Evolutionary conservation across 2,888 invertebrate species (phyloP).

Genomic region (Prosapia bicincta): DNA sequence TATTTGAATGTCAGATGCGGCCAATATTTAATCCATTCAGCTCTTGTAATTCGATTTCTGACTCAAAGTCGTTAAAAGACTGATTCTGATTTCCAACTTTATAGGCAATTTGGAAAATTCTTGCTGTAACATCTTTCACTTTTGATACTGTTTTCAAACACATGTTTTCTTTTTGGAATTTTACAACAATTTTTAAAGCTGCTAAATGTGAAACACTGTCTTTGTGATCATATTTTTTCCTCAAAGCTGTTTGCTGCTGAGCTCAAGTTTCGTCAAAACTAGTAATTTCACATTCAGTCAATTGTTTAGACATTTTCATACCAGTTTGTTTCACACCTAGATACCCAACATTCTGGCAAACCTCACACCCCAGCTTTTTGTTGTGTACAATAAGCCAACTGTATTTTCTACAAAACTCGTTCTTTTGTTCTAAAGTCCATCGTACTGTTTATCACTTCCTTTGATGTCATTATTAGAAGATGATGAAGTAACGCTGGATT

Average conservation of each 20-base stretch:
- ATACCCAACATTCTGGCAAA: slow-evolving; percentile 5
- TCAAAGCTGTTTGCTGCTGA: background rate
- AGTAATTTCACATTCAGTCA: slow-evolving; percentile 11
- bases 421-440: slow-evolving; percentile 6
- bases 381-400: slow-evolving; percentile 7
- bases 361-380: slow-evolving; percentile 13
- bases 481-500: background rate
- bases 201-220: background rate
- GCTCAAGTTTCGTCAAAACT: slow-evolving; percentile 5
- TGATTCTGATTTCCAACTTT: slow-evolving; percentile 10
- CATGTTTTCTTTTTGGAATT: background rate
- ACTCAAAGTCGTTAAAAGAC: slow-evolving; percentile 20
- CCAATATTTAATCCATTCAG: slow-evolving; percentile 14
- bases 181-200: background rate
- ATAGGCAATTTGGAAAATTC: slow-evolving; percentile 9
- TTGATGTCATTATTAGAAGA: background rate
- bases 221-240: background rate
- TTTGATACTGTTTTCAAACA: slow-evolving; percentile 8
- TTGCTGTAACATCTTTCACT: background rate
- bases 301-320: slow-evolving; percentile 12
- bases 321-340: slow-evolving; percentile 8
- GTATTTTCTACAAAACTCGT: slow-evolving; percentile 12
- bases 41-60: slow-evolving; percentile 18
- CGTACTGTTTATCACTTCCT: background rate
- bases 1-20: slow-evolving; percentile 10